Evolutionary conservation across 2,113 vertebrate species (phyloP), one percentile per base, ranked within the genome.

Genomic region (Stercorarius parasiticus): DNA sequence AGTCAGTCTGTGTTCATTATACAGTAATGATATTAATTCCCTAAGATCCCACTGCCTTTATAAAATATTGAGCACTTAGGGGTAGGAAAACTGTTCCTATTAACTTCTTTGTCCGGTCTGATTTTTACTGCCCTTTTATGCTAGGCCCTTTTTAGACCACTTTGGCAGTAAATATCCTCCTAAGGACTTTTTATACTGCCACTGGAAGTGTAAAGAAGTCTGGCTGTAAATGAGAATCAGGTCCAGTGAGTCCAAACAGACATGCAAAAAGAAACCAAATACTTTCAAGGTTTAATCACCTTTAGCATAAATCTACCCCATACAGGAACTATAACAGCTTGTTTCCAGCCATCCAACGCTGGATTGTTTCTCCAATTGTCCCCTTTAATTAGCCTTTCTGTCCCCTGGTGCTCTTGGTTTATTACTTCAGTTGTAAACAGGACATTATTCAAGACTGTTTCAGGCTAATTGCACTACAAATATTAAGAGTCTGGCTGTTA

Each of bases 381-480:
- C 91, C 59, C 70, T 91, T 93, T 95, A 96, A 96, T 96, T 95
- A 95, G 88, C 67, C 77, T 71, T 79, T 96, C 52, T 87, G 47
- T 97, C 71, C 82, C 95, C 89, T 82, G 82, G 80, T 96, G 95
- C 62, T 95, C 73, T 81, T 91, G 74, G 80, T 96, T 96, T 95
- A 97, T 91, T 96, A 66, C 90, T 80, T 59, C 58, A 55, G 79
- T 83, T 96, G 88, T 94, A 96, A 96, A 97, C 87, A 97, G 93
- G 94, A 82, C 89, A 95, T 97, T 95, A 96, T 95, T 97, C 81
- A 96, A 93, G 89, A 90, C 69, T 64, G 14, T 86, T 95, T 78
- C 62, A 73, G 62, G 66, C 88, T 97, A 96, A 97, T 95, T 97
- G 84, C 50, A 55, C 93, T 83, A 86, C 85, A 96, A 90, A 96